Percentiles rank a stretch among this genome's conserved stretches.
phyloP scores from a whole-genome alignment of 2,113 vertebrate genomes.

The Tichodroma muraria region DNA sequence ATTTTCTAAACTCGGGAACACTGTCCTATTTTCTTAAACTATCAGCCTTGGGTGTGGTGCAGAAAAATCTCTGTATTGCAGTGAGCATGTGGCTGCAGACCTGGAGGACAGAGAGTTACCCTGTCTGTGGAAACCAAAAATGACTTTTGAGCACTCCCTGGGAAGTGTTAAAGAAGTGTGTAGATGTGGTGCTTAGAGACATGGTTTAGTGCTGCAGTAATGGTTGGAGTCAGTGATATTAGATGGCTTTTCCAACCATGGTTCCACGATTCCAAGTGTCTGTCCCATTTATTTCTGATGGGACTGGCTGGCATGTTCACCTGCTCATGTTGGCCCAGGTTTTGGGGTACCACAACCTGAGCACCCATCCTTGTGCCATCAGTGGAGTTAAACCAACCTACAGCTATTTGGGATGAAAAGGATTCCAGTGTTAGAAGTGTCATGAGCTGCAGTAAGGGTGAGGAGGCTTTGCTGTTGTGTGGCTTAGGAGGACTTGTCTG shows the following conservation, averaged over 20 bases:
- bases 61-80: not conserved
- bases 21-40: not conserved
- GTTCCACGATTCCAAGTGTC: not conserved
- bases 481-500: not conserved
- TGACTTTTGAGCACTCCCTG: not conserved
- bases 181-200: not conserved
- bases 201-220: not conserved
- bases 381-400: not conserved
- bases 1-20: not conserved
- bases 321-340: not conserved
- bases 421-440: not conserved
- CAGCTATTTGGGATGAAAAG: not conserved
- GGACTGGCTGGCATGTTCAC: fast-evolving
- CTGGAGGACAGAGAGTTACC: not conserved
- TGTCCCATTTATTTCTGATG: not conserved
- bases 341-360: not conserved
- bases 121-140: not conserved
- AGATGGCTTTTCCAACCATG: not conserved
- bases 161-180: not conserved
- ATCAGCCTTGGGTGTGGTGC: not conserved
- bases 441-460: fast-evolving
- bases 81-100: fast-evolving
- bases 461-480: fast-evolving
- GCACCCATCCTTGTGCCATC: not conserved
- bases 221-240: fast-evolving